Percentiles rank a stretch among this genome's conserved stretches.
Evolutionary conservation across 2,888 invertebrate species (phyloP).

Genomic region (Teleogryllus oceanicus): DNA sequence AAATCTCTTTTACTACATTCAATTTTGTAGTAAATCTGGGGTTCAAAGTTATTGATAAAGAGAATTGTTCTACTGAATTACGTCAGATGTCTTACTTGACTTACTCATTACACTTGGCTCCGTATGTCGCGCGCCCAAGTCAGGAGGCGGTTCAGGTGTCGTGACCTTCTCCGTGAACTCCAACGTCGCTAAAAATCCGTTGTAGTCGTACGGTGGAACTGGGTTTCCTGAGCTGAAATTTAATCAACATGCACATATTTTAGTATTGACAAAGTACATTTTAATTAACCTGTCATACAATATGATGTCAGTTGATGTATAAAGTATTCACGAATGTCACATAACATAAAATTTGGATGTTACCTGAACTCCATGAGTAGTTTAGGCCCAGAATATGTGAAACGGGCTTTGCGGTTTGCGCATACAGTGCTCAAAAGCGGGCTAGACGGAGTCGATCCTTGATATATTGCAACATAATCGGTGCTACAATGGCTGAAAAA

Average conservation of each 20-base stretch:
- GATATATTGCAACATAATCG: conserved; percentile 68
- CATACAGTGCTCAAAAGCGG: conserved; percentile 65
- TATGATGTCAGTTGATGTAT: too few species aligned
- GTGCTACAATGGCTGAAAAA: conserved; percentile 62
- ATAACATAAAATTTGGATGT: conserved; percentile 18
- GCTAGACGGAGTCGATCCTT: conserved; percentile 62
- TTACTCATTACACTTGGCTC: conserved; percentile 38
- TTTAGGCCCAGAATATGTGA: conserved; percentile 65
- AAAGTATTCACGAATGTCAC: too few species aligned
- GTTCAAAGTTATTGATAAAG: too few species aligned
- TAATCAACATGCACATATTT: too few species aligned
- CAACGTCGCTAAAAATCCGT: conserved; percentile 67
- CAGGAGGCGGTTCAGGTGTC: conserved; percentile 56
- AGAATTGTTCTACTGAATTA: too few species aligned
- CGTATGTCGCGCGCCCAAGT: conserved; percentile 47
- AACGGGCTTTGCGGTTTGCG: conserved; percentile 59
- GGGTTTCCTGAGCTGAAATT: conserved; percentile 62
- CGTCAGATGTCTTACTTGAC: conserved; percentile 20
- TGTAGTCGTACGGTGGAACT: conserved; percentile 68
- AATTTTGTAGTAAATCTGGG: too few species aligned
- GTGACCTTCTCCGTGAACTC: conserved; percentile 60
- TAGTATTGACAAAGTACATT: too few species aligned
- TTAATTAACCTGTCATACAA: too few species aligned
- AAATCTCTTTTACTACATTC: too few species aligned
- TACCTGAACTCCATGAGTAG: conserved; percentile 70